Evolutionary conservation across 2,113 vertebrate species (phyloP).

Genomic region (Corythornis madagascariensis): DNA sequence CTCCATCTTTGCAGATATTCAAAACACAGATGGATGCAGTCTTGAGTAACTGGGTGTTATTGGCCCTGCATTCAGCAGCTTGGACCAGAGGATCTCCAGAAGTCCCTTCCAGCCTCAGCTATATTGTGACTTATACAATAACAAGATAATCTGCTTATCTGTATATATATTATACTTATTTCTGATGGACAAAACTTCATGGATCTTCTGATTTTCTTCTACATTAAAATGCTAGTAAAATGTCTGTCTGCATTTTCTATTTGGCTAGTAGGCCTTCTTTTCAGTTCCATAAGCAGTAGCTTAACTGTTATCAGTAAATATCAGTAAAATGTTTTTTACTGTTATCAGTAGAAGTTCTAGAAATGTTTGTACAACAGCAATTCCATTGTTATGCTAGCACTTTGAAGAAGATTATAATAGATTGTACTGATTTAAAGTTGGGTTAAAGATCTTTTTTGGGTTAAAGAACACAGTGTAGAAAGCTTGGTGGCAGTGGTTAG

Average conservation of each 20-base stretch:
- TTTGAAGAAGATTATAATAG: neutral
- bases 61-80: neutral
- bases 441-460: neutral
- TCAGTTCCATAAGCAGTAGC: neutral
- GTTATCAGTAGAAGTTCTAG: neutral
- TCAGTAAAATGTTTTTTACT: no score
- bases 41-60: neutral
- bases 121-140: neutral
- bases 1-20: neutral
- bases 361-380: accelerated
- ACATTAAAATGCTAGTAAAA: neutral
- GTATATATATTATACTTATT: neutral
- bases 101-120: neutral
- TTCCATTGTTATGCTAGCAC: neutral
- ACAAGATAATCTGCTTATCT: neutral
- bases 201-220: neutral
- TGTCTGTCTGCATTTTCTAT: neutral
- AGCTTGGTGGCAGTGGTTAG: neutral
- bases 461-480: neutral
- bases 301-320: neutral
- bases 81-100: neutral
- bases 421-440: neutral
- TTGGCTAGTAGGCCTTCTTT: neutral
- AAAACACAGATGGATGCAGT: neutral
- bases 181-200: neutral